Evolutionary conservation across 2,797 vertebrate species (phyloP), one percentile per base, ranked within the genome.

Genomic region (Falco cherrug): DNA sequence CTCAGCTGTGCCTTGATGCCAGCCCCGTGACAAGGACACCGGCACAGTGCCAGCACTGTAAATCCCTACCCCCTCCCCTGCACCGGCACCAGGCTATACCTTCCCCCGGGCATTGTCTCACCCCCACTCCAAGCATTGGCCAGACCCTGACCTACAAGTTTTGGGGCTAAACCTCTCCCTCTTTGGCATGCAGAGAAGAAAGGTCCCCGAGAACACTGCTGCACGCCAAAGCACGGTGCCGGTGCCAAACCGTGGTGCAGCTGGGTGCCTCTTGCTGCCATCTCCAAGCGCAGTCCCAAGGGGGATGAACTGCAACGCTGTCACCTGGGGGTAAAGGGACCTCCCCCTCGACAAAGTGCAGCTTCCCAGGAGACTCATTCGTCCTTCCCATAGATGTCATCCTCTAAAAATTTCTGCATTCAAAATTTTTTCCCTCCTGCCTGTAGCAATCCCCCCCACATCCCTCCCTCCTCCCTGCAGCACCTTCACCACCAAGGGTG

Each of bases 1-100:
- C 37, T 41, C 1, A 0, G 56, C 7, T 0, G 0, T 51, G 29
- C 41, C 43, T 73, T 22, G 17, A 16, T 1, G 6, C n/a, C 63
- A 61, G 54, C 31, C 28, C 3, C 1, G 73, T 16, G 79, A 37
- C 20, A 19, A 47, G 67, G 29, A 54, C 77, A 61, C 41, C 3
- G 18, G 51, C 57, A 41, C 43, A 53, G 57, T 28, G 15, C 17
- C 35, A 67, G 73, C 41, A 1, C 39, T 5, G 22, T 31, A 11
- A 29, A 15, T 10, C 53, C 53, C 13, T 33, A 28, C 43, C 37
- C 22, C 21, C 45, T 48, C 31, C 64, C 31, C 47, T 1, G 0
- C 16, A 4, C n/a, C 25, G 2, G 9, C 26, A 41, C 21, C 5
- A 0, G n/a, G 21, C 43, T 35, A 4, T 7, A 8, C 37, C 54